Base-by-base conservation (phyloP, 2,797 vertebrate species). In the Pangasius krempfi region DNA sequence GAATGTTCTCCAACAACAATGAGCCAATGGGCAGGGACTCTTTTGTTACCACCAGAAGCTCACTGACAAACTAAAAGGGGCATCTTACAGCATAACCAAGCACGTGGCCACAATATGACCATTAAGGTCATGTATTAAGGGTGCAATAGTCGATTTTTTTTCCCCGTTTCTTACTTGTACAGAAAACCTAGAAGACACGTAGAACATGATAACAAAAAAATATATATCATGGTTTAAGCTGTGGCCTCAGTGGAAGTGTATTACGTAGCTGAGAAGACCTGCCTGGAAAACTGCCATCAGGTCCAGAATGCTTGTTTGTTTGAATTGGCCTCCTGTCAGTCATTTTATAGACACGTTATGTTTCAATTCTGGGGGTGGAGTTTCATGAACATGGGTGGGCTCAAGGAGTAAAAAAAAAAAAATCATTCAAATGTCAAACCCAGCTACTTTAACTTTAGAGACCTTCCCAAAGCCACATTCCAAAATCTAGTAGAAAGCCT, bases 31-130 rank as follows among this genome's bases (percentile, higher is more conserved):
- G 93, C 90, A 68, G n/a, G 72, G 40, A 88, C 82, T 92, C 93
- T 92, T 96, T 96, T 96, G 94, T 95, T 94, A 92, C 90, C 89
- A 92, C 90, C 95, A 96, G 95, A 96, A 96, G 96, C 93, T 94
- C 92, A 89, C 8, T 90, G 88, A 90, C 79, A 86, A 83, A 84
- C 76, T 72, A 76, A 90, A 88, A 90, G 64, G 88, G 50, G 88
- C 83, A 92, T 93, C 91, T 94, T 86, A 86, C 92, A 93, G 93
- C 91, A 91, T 91, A 87, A 52, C 14, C 66, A 66, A 79, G 47
- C 85, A 92, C 80, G 68, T 88, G 91, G 91, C 89, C 87, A 90
- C 56, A 75, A 76, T 76, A 62, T 64, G 7, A 54, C 7, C 20
- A 50, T 37, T 37, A 50, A 50, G n/a, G 52, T 88, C 25, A 33